These are phyloP conservation scores for Ectropis crepuscularia DNA, from an alignment of 2,888 invertebrate species.

Conservation along the genomic window DNA sequence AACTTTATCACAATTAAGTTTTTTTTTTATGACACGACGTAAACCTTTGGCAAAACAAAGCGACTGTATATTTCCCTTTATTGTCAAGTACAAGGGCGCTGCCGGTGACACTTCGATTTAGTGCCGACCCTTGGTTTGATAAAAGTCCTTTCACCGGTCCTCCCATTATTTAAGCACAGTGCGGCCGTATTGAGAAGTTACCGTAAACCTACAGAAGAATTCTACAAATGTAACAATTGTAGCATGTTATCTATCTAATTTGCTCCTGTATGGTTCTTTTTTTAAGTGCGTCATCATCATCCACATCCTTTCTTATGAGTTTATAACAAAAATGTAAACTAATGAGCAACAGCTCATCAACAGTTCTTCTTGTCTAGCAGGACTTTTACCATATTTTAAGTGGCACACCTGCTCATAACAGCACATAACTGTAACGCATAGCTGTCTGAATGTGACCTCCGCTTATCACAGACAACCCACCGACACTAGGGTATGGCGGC, in stretches of 20 bases:
- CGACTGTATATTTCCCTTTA: constrained; percentile 71
- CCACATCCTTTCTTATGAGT: too few species aligned
- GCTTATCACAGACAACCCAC: too few species aligned
- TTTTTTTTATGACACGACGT: constrained; percentile 41
- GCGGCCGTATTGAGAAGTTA: constrained; percentile 24
- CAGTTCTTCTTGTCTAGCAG: too few species aligned
- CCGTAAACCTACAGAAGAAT: constrained; percentile 15
- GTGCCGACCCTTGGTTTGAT: constrained; percentile 75
- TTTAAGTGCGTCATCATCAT: not conserved
- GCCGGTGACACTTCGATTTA: constrained; percentile 80
- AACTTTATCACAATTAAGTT: constrained; percentile 43
- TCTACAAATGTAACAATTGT: not conserved
- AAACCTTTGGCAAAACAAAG: constrained; percentile 63
- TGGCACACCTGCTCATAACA: too few species aligned
- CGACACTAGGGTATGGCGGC: too few species aligned
- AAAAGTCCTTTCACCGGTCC: constrained; percentile 70
- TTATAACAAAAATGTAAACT: too few species aligned
- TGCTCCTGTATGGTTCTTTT: not conserved
- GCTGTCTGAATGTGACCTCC: too few species aligned
- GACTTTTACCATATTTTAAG: too few species aligned
- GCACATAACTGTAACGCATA: too few species aligned
- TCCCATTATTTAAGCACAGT: constrained; percentile 65
- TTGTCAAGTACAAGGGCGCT: constrained; percentile 74
- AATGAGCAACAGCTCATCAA: too few species aligned
- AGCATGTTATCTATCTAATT: not conserved